phyloP scores from a whole-genome alignment of 2,797 vertebrate genomes.

The Erithacus rubecula region DNA sequence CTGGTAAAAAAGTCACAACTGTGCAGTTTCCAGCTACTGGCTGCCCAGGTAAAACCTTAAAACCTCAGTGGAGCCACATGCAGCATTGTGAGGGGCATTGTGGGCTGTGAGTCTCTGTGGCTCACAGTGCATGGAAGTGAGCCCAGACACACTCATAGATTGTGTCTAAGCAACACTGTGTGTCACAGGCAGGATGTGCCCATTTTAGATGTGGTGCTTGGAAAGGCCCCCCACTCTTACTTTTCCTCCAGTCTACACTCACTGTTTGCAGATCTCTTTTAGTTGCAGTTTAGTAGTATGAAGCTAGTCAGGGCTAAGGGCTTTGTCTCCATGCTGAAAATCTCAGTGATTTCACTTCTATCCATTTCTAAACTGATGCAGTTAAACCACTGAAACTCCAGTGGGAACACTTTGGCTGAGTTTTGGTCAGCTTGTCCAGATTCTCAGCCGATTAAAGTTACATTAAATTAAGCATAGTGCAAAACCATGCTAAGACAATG shows the following conservation, averaged over 20 bases:
- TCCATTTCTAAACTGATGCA: not conserved
- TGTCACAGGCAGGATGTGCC: fast-evolving
- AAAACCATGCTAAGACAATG: not conserved
- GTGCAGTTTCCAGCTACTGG: fast-evolving
- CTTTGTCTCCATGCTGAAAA: not conserved
- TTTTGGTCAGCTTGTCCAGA: not conserved
- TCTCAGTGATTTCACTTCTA: not conserved
- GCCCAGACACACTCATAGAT: not conserved
- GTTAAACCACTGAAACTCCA: not conserved
- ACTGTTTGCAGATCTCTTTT: not conserved
- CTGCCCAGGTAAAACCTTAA: not conserved
- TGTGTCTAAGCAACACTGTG: not conserved
- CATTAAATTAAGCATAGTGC: not conserved
- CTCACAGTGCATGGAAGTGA: not conserved
- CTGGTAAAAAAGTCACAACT: not conserved
- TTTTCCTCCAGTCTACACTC: not conserved
- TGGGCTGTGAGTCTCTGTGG: not conserved
- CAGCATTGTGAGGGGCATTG: not conserved
- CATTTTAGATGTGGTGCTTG: fast-evolving
- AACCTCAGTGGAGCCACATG: fast-evolving
- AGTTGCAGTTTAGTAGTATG: not conserved
- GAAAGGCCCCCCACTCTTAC: not conserved
- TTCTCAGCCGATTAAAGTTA: not conserved
- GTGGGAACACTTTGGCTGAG: not conserved
- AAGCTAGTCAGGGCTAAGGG: not conserved